Conservation (phyloP, 2,797 vertebrate species). For the Muscicapa striata region DNA sequence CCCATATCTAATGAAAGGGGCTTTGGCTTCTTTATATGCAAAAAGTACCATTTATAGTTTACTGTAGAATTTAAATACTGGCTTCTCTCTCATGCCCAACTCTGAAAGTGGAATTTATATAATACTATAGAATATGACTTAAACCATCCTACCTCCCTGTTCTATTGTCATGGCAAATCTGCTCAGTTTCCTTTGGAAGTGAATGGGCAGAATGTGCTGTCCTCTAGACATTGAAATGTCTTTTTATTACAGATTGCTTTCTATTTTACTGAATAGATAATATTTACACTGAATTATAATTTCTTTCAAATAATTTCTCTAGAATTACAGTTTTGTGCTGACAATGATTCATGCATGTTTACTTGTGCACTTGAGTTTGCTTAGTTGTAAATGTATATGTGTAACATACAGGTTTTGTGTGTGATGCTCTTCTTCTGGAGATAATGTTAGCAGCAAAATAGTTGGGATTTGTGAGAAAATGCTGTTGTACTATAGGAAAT, state of each 20-base stretch:
- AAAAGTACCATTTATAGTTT: slow-evolving; percentile 51
- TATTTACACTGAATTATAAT: neutral
- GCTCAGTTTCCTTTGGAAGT: slow-evolving; percentile 51
- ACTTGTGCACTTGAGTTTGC: neutral
- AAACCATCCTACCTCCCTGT: slow-evolving; percentile 42
- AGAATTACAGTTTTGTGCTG: slow-evolving; percentile 16
- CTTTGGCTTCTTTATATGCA: slow-evolving; percentile 47
- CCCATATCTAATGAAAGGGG: slow-evolving; percentile 42
- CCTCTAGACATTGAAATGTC: slow-evolving; percentile 61
- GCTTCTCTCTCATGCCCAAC: slow-evolving; percentile 23
- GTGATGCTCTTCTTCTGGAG: slow-evolving; percentile 15
- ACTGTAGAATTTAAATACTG: slow-evolving; percentile 63
- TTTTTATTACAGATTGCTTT: slow-evolving; percentile 57
- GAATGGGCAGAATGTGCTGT: slow-evolving; percentile 17
- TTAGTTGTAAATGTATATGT: neutral
- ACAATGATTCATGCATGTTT: neutral
- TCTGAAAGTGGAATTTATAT: slow-evolving; percentile 65
- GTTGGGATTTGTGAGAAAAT: slow-evolving; percentile 15
- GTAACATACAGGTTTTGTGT: neutral
- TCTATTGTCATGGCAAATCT: slow-evolving; percentile 50
- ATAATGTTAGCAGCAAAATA: neutral
- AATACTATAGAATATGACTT: slow-evolving; percentile 58
- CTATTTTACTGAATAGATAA: neutral
- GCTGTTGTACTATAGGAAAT: neutral
- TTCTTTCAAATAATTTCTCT: slow-evolving; percentile 38